Evolutionary conservation across 2,113 vertebrate species (phyloP), one percentile per base, ranked within the genome.

Genomic region (Lagopus leucura): DNA sequence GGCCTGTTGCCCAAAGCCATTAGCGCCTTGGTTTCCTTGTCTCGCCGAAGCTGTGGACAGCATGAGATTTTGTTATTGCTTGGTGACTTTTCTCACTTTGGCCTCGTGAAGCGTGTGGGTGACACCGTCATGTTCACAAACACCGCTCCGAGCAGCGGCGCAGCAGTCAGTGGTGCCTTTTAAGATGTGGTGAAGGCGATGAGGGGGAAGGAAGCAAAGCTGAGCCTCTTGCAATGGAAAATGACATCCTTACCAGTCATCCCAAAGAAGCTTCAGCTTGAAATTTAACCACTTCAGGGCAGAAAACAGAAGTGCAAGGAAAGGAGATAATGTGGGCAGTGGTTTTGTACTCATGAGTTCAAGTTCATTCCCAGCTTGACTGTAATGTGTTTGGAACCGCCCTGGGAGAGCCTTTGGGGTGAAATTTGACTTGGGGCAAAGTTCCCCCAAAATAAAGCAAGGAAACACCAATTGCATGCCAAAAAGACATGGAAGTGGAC

Each of bases 81-180:
- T 38, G 0, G 0, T 25, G 40, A 74, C 38, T 42, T 58, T 47
- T 72, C 3, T 0, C 66, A 27, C 3, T 0, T 61, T 0, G 0
- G 27, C 50, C 80, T 60, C 1, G 0, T 42, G 45, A 73, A 69
- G 2, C 2, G n/a, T 4, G 1, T 0, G 3, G 40, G 24, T 54
- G n/a, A 32, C 34, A 58, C 0, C 1, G 43, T 47, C 2, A 2
- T 30, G 28, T 30, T 36, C 54, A 42, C 72, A 38, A 69, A 55
- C 27, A 9, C 11, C 0, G 0, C 45, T 58, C 36, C 1, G 1
- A 84, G 73, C 73, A 19, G 61, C 81, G 75, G 81, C 69, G 80
- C 55, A 71, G 7, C 13, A 42, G 27, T 20, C 52, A 3, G 4
- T 5, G 27, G 6, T 0, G 9, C 65, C n/a, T 82, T 84, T 81